Conservation (phyloP, 2,888 invertebrate species). For the Lycophotia porphyrea region DNA sequence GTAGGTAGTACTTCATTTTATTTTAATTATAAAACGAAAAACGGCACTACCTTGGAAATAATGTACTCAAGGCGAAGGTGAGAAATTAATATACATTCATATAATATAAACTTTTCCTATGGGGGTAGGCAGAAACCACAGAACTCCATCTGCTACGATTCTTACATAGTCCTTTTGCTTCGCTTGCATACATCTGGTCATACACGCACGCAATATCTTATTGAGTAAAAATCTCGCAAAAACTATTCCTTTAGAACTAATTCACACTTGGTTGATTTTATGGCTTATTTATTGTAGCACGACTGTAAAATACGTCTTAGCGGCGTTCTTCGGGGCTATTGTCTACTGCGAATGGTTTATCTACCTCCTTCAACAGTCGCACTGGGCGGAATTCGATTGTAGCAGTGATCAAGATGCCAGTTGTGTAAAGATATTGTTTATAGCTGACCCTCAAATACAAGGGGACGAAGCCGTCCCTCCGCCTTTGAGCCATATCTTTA, state of each 20-base stretch:
- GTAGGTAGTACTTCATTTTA: conserved; percentile 12
- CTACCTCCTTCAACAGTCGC: conserved; percentile 82
- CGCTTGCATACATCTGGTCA: too few species aligned
- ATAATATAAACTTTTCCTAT: too few species aligned
- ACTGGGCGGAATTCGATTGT: conserved; percentile 88
- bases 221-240: not conserved
- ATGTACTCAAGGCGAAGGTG: conserved; percentile 81
- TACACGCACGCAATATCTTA: too few species aligned
- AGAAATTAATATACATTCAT: too few species aligned
- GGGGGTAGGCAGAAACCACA: too few species aligned
- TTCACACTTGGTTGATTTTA: conserved; percentile 45
- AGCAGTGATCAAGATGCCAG: conserved; percentile 81
- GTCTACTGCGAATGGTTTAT: conserved; percentile 91
- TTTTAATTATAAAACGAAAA: conserved; percentile 28
- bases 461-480: conserved; percentile 94
- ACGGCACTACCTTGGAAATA: conserved; percentile 20
- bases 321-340: conserved; percentile 73
- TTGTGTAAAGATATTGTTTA: conserved; percentile 92
- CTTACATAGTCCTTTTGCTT: too few species aligned
- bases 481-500: conserved; percentile 92
- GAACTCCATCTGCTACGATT: too few species aligned
- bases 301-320: conserved; percentile 79
- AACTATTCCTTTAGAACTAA: not conserved
- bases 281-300: conserved; percentile 72
- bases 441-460: conserved; percentile 98